A percentile compares a stretch with the other conserved stretches of the same genome.
These are phyloP conservation scores for Scaptomyza caliginosa DNA, from an alignment of 2,888 invertebrate species.

Conservation along the genomic window DNA sequence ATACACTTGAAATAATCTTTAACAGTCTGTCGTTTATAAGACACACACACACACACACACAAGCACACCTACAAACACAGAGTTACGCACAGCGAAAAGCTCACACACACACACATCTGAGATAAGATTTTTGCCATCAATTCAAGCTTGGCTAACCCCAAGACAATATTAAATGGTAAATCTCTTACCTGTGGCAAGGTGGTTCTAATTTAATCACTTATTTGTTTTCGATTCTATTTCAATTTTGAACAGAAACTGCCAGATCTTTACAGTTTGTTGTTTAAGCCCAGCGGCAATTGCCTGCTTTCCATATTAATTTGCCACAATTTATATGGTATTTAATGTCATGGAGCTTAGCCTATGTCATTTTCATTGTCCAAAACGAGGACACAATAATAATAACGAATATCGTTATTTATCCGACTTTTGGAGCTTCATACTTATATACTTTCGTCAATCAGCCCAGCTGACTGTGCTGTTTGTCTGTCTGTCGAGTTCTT, in stretches of 20 bases:
- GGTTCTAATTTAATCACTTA: conserved; percentile 45
- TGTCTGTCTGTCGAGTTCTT: conserved; percentile 1
- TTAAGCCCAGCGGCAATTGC: conserved; percentile 12
- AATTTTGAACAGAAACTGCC: conserved; percentile 6
- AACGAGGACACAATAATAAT: background rate
- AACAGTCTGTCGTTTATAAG: conserved; percentile 28
- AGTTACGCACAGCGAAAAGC: background rate
- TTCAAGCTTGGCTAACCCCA: conserved; percentile 43
- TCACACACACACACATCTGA: background rate
- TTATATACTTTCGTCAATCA: background rate
- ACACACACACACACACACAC: conserved; percentile 8
- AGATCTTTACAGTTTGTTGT: background rate
- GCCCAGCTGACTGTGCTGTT: background rate
- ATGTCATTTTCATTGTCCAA: background rate
- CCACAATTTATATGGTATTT: background rate
- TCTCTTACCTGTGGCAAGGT: conserved; percentile 35
- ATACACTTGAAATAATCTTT: conserved; percentile 59
- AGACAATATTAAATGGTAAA: conserved; percentile 37
- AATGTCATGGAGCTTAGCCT: background rate
- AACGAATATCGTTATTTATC: background rate
- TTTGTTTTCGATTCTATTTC: conserved; percentile 36
- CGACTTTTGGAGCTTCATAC: background rate
- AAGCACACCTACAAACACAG: background rate
- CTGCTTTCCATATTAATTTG: conserved; percentile 44
- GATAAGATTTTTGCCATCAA: conserved; percentile 39